Base-by-base conservation (phyloP, 2,113 vertebrate genomes). In the Xenopus borealis region DNA sequence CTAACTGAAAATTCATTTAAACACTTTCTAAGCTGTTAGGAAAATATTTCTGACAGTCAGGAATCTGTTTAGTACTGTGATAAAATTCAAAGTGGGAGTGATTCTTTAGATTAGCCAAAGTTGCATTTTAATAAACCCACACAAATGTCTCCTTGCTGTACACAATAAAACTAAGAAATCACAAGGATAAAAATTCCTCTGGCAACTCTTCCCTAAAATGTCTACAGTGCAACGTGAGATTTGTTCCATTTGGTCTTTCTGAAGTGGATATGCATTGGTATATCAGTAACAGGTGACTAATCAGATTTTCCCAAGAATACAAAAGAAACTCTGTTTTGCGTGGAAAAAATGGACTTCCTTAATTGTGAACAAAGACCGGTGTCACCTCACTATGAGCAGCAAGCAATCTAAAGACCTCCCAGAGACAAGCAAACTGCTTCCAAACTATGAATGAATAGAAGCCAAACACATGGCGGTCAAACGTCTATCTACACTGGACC, bases 381-480 rank as follows among this genome's bases (percentile, higher is more conserved):
- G 74, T 70, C 46, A 63, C 64, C 30, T 63, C 66, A 30, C 17
- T 76, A 4, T 40, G 66, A 27, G 69, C n/a, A 33, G 19, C 7
- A 62, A 55, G 40, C 33, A 69, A 40, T 68, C 8, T 23, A 18
- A 19, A 55, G 46, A 64, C 66, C 66, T 64, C 58, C 73, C 58
- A 55, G 59, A 13, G 47, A 45, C 58, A 17, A 68, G 19, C 18
- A 71, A 72, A 72, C 45, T 61, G 20, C 45, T 53, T 47, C 53
- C 62, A 62, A 17, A 46, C 58, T 62, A 70, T 69, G 47, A 76
- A 63, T 52, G 17, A 69, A 69, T 27, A 69, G 53, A 69, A 69
- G 66, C 45, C 57, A 76, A 63, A 20, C 12, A 18, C 10, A 68
- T 20, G 44, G 46, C 62, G 66, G 65, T 44, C 44, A 67, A 52